phyloP scores from a whole-genome alignment of 2,113 vertebrate genomes.

The Oncorhynchus keta region DNA sequence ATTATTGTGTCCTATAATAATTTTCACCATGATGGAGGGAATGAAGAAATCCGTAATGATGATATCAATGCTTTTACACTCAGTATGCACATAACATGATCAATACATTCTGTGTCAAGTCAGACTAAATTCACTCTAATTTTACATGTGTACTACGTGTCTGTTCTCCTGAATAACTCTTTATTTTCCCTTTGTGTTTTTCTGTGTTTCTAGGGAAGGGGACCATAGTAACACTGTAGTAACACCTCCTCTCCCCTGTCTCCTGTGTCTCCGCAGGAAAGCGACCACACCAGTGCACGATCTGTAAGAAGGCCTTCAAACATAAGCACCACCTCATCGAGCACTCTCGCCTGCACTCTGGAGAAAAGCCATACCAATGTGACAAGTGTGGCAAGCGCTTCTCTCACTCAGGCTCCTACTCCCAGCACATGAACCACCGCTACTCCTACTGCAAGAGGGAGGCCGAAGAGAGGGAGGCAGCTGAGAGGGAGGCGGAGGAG shows the following conservation, averaged over 20 bases:
- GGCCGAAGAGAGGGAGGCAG: conserved; percentile 86
- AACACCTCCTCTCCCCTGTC: conserved; percentile 37
- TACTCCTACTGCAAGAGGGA: conserved; percentile 94
- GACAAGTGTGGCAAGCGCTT: conserved; percentile 93
- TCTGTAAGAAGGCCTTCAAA: conserved; percentile 94
- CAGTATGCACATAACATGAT: not conserved
- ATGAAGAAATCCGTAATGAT: not conserved
- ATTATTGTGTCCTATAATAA: not conserved
- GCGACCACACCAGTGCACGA: conserved; percentile 92
- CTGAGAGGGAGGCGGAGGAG: conserved; percentile 74
- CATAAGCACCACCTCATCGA: conserved; percentile 93
- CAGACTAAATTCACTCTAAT: not conserved
- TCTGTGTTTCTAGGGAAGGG: not conserved
- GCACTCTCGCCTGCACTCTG: conserved; percentile 89
- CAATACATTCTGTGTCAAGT: not conserved
- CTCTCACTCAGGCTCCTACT: conserved; percentile 91
- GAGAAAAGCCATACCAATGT: conserved; percentile 91
- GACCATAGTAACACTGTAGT: conserved; percentile 10
- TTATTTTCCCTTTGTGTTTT: not conserved
- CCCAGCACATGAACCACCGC: conserved; percentile 93
- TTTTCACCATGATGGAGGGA: not conserved
- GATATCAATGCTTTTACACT: not conserved
- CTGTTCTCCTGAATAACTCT: not conserved
- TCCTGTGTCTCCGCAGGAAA: conserved; percentile 81
- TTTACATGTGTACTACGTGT: not conserved